Evolutionary conservation across 1,140 invertebrate genomes (phyloP), one percentile per base, ranked within the genome.

Genomic region (Nilaparvata lugens): DNA sequence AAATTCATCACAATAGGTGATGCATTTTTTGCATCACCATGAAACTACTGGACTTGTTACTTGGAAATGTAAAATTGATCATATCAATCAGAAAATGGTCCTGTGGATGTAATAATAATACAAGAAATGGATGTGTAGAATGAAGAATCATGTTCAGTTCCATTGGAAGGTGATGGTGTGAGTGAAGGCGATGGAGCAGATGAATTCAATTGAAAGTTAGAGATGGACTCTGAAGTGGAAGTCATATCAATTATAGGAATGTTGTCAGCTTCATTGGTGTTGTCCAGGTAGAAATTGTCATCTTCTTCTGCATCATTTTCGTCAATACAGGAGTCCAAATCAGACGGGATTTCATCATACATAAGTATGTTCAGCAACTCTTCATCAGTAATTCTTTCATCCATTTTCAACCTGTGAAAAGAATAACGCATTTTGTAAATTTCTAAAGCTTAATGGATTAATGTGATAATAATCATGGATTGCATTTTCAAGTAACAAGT

Each of bases 401-500:
- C 24, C 54, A 56, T 56, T 56, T 31, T 56, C 18, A 35, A 56
- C 54, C 24, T 38, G 24, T 56, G 18, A 56, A 19, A 56, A 56
- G 40, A 56, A 38, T 38, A 31, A 31, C 54, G 7, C 14, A 31
- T 40, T 31, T 25, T 19, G 40, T 56, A 38, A 56, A 18, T 38
- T 31, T 28, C 24, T 31, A 31, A 31, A 48, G 45, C 28, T 56
- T 38, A 56, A 28, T 38, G 19, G 40, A 56, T 38, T 38, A 35
- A 35, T 35, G 31, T 35, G 9, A 35, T 35, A 35, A 35, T 35
- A 35, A 35, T 35, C 31, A 35, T 56, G 35, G 35, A 19, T 38
- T 56, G 24, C 24, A 19, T 38, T 25, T 56, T 25, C 35, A 25
- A 31, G 24, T 28, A 56, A 56, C 35, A 38, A 56, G 40, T 31